phyloP scores from a whole-genome alignment of 2,113 vertebrate genomes.

The Furnarius figulus region DNA sequence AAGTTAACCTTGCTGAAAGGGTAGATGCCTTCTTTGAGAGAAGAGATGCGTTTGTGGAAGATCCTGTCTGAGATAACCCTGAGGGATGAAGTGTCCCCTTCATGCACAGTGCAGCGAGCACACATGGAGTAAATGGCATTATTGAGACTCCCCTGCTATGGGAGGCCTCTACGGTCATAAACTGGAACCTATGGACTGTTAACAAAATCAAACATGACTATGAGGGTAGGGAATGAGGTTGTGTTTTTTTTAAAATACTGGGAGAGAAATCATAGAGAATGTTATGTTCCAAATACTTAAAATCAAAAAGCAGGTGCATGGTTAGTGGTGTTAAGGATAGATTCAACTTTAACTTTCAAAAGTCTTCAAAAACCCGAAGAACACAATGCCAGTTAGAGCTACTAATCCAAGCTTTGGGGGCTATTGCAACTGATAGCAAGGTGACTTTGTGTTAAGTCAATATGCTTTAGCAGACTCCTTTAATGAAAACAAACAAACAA shows the following conservation, averaged over 20 bases:
- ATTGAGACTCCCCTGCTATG: accelerated
- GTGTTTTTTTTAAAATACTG: neutral
- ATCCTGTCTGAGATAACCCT: neutral
- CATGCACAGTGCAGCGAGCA: neutral
- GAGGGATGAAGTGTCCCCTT: neutral
- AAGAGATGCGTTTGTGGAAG: neutral
- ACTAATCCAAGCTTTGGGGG: neutral
- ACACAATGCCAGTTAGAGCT: neutral
- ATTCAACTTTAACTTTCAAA: neutral
- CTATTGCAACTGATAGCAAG: neutral
- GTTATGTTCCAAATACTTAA: neutral
- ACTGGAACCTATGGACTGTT: neutral
- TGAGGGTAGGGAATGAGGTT: neutral
- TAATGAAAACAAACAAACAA: slow-evolving; percentile 54
- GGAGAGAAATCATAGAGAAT: neutral
- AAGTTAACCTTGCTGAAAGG: slow-evolving; percentile 1
- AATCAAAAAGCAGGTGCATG: neutral
- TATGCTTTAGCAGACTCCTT: slow-evolving; percentile 15
- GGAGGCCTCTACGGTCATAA: neutral
- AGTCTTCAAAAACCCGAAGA: neutral
- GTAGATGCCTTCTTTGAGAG: neutral
- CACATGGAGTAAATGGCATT: neutral
- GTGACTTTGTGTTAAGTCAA: slow-evolving; percentile 44
- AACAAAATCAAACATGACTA: neutral
- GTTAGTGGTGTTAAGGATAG: neutral